These are phyloP conservation scores for Papilio gigon DNA, from an alignment of 2,888 invertebrate species.

Conservation along the genomic window DNA sequence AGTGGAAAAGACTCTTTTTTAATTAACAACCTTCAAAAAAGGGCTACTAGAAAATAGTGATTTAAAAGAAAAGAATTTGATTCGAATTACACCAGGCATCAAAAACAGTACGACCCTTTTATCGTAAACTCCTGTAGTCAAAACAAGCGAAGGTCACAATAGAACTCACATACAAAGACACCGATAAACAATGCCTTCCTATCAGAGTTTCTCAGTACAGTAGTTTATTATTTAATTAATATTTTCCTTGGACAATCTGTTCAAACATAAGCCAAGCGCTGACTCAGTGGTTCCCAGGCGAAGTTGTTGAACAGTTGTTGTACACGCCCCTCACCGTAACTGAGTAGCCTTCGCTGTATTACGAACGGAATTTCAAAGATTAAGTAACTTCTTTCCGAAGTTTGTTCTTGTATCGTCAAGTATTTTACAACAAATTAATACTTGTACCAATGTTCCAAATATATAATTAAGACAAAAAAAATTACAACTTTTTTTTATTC, in stretches of 20 bases:
- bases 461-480: neutral
- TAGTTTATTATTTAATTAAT: neutral
- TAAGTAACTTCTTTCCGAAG: slow-evolving; percentile 6
- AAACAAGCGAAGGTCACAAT: too few relatives aligned
- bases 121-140: too few relatives aligned
- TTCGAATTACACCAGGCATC: too few relatives aligned
- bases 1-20: too few relatives aligned
- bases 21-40: too few relatives aligned
- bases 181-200: too few relatives aligned
- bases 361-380: slow-evolving; percentile 13
- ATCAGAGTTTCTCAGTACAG: neutral
- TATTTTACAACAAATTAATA: slow-evolving; percentile 6
- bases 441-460: neutral
- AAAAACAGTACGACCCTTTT: too few relatives aligned
- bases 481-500: neutral
- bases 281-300: neutral
- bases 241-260: neutral
- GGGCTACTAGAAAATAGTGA: too few relatives aligned
- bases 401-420: slow-evolving; percentile 3
- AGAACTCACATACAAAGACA: too few relatives aligned
- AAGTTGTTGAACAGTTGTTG: slow-evolving; percentile 14
- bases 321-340: neutral
- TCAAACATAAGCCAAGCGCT: neutral
- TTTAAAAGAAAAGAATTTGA: too few relatives aligned
- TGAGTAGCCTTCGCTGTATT: slow-evolving; percentile 13